Evolutionary conservation across 2,797 vertebrate species (phyloP).

Genomic region (Lemur catta): DNA sequence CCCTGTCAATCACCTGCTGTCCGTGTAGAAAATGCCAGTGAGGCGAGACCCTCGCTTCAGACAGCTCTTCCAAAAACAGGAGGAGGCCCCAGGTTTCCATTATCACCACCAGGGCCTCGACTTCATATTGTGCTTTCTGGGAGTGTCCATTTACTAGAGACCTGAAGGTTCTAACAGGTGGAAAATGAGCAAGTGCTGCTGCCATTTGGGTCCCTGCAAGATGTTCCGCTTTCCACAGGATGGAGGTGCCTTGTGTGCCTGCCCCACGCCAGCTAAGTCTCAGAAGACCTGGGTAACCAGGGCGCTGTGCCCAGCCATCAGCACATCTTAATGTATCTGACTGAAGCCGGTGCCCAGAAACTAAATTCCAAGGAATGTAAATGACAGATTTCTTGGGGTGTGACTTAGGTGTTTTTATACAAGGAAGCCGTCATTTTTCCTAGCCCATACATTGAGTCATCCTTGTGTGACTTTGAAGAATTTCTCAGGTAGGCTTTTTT

Average conservation of each 20-base stretch:
- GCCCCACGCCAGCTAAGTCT: background rate
- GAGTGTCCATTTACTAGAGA: background rate
- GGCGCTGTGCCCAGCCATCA: background rate
- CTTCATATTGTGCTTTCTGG: background rate
- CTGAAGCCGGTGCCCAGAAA: background rate
- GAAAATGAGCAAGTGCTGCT: accelerated
- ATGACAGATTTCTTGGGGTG: conserved; percentile 24
- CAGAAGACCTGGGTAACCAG: background rate
- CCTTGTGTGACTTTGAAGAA: conserved; percentile 15
- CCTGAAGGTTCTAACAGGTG: background rate
- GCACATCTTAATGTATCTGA: background rate
- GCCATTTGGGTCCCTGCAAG: background rate
- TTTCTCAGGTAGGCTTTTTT: background rate
- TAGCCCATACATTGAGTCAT: background rate
- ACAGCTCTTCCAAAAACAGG: background rate
- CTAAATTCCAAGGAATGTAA: background rate
- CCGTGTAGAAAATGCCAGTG: background rate
- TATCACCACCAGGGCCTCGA: too few species aligned
- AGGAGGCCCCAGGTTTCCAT: background rate
- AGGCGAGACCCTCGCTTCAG: background rate
- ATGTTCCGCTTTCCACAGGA: background rate
- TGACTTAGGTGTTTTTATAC: conserved; percentile 40
- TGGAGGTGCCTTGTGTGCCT: background rate
- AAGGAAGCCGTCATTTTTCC: conserved; percentile 23
- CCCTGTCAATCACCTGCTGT: background rate